Conservation (phyloP, 2,113 vertebrate species). For the Pedionomus torquatus region DNA sequence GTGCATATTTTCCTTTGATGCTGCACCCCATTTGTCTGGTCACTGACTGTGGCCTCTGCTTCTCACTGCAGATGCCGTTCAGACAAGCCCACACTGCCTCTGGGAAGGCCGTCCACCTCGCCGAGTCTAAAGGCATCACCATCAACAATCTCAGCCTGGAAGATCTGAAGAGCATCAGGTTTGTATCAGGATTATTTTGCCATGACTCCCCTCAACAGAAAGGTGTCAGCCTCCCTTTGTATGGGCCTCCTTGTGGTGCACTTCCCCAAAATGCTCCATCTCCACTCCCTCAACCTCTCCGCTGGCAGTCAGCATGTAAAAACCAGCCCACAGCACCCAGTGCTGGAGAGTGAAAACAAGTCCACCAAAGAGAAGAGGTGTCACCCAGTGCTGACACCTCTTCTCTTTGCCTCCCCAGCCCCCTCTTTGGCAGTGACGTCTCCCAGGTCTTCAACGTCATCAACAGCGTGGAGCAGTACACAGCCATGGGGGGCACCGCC, state of each 20-base stretch:
- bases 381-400: not conserved
- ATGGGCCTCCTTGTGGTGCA: not conserved
- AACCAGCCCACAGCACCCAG: not conserved
- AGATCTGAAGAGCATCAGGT: constrained; percentile 88
- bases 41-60: not conserved
- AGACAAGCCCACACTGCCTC: constrained; percentile 88
- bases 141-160: constrained; percentile 84
- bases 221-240: accelerated
- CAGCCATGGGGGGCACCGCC: constrained; percentile 86
- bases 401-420: constrained; percentile 66
- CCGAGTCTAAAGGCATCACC: constrained; percentile 83
- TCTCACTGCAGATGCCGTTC: constrained; percentile 86
- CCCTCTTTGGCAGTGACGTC: constrained; percentile 83
- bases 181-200: accelerated
- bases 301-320: not conserved
- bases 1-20: not conserved
- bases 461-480: constrained; percentile 94
- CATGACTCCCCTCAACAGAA: not conserved
- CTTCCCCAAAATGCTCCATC: not conserved
- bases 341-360: too few relatives aligned
- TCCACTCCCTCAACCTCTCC: not conserved
- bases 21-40: not conserved
- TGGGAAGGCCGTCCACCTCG: constrained; percentile 87
- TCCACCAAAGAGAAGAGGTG: too few relatives aligned
- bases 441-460: constrained; percentile 86